These are phyloP conservation scores for Sympetrum striolatum DNA, from an alignment of 2,888 invertebrate genomes.

Conservation along the genomic window DNA sequence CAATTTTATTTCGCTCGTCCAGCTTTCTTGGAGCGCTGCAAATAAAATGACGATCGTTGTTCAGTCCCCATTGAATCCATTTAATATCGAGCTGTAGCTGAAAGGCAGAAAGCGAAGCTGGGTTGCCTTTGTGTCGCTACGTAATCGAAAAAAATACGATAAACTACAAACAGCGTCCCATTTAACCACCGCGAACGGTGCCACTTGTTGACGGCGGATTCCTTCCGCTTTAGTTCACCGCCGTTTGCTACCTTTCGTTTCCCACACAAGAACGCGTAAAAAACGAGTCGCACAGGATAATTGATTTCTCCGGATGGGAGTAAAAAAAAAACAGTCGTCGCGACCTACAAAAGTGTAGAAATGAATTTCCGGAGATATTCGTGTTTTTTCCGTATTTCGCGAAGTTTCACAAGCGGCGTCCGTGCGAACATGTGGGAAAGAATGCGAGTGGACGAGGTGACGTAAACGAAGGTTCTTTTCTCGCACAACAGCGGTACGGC, in stretches of 20 bases:
- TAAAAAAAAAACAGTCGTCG: not conserved
- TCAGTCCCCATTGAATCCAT: not conserved
- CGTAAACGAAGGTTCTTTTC: too few relatives aligned
- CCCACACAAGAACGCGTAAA: not conserved
- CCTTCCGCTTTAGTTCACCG: not conserved
- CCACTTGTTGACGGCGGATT: slow-evolving; percentile 17
- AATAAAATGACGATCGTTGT: not conserved
- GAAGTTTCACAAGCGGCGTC: not conserved
- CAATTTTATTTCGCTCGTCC: not conserved
- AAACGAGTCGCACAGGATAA: not conserved
- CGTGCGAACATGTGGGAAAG: not conserved
- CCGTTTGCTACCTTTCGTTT: not conserved
- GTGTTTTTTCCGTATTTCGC: not conserved
- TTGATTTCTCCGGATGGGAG: not conserved
- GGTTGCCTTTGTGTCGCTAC: not conserved
- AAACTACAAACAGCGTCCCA: not conserved
- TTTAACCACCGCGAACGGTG: not conserved
- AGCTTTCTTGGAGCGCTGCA: not conserved
- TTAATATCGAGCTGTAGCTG: not conserved
- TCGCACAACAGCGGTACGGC: too few relatives aligned
- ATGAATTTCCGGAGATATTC: slow-evolving; percentile 22
- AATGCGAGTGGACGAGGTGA: not conserved
- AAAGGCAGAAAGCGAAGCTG: not conserved
- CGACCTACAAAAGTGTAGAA: slow-evolving; percentile 3
- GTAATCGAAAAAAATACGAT: not conserved